Base-by-base conservation (phyloP, 2,113 vertebrate genomes). In the Vulpes ferrilata region DNA sequence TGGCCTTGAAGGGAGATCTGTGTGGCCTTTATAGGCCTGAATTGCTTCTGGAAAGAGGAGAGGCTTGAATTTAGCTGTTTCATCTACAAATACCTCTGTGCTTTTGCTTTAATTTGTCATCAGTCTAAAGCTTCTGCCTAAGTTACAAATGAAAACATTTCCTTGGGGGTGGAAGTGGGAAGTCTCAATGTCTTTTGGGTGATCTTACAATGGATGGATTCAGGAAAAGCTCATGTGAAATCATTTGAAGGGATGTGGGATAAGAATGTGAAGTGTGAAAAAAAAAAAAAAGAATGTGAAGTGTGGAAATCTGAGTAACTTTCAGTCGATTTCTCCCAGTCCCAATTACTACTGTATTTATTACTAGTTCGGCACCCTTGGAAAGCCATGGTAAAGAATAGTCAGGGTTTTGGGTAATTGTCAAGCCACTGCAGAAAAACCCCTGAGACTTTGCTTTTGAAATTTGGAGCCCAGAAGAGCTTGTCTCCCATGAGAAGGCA, bases 71-170 rank as follows among this genome's bases (percentile, higher is more conserved):
- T 92, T 53, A 97, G 78, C 79, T 38, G 23, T 86, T 97, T 97
- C 76, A 79, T 92, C 62, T 86, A 83, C 90, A 95, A 92, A 30
- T n/a, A 80, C 17, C 51, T 53, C 5, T 27, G 3, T 55, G 32
- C 48, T 90, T 96, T 88, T 90, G 51, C 65, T 97, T 88, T 79
- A 60, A 89, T 90, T 43, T 82, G 53, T 94, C 86, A n/a, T 79
- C 60, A 64, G 48, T 74, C 78, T 73, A 86, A 95, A 92, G 55
- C 27, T 69, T 78, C 88, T 79, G 25, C 53, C 4, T 65, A 71
- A 67, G 48, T 93, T 83, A 84, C 57, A 90, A 87, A 69, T 84
- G 81, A 90, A 76, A 76, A 71, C 53, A 92, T 83, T 73, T 96
- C 74, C 84, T 97, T 35, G 59, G 25, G 17, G 15, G 43, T 6